A percentile compares a stretch with the other conserved stretches of the same genome.
Evolutionary conservation across 2,888 invertebrate genomes (phyloP).

Genomic region (Trisateles emortualis): DNA sequence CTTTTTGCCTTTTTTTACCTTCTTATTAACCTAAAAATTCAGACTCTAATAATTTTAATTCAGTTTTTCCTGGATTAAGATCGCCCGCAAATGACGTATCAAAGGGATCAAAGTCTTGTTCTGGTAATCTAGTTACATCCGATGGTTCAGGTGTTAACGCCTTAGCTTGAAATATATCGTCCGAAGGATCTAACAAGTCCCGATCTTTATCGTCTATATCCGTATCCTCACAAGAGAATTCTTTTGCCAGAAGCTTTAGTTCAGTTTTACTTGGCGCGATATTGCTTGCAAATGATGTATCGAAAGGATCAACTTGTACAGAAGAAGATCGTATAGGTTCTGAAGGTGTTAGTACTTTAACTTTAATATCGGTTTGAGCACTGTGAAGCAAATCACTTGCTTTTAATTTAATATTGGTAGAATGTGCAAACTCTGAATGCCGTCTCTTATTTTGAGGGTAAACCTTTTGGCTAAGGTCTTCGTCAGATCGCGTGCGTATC

Average conservation of each 20-base stretch:
- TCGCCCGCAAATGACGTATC: constrained; percentile 93
- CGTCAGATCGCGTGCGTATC: constrained; percentile 88
- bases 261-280: constrained; percentile 93
- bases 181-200: constrained; percentile 81
- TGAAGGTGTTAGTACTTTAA: constrained; percentile 89
- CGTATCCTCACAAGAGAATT: constrained; percentile 88
- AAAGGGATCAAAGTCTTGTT: constrained; percentile 91
- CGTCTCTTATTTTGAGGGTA: constrained; percentile 74
- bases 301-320: constrained; percentile 92
- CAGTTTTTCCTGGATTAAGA: constrained; percentile 92
- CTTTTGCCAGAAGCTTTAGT: constrained; percentile 91
- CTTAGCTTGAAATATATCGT: constrained; percentile 88
- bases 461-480: constrained; percentile 87
- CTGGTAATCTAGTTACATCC: constrained; percentile 56
- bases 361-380: constrained; percentile 66
- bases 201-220: constrained; percentile 68
- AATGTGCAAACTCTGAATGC: constrained; percentile 82
- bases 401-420: constrained; percentile 58
- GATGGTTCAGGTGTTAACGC: constrained; percentile 90
- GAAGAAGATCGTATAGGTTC: constrained; percentile 63
- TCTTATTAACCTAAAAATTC: constrained; percentile 84
- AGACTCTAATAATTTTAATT: constrained; percentile 92
- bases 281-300: constrained; percentile 93
- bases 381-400: constrained; percentile 72
- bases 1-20: constrained; percentile 41